A percentile compares a stretch with the other conserved stretches of the same genome.
Evolutionary conservation across 2,113 vertebrate species (phyloP).

Genomic region (Petroica traversi): DNA sequence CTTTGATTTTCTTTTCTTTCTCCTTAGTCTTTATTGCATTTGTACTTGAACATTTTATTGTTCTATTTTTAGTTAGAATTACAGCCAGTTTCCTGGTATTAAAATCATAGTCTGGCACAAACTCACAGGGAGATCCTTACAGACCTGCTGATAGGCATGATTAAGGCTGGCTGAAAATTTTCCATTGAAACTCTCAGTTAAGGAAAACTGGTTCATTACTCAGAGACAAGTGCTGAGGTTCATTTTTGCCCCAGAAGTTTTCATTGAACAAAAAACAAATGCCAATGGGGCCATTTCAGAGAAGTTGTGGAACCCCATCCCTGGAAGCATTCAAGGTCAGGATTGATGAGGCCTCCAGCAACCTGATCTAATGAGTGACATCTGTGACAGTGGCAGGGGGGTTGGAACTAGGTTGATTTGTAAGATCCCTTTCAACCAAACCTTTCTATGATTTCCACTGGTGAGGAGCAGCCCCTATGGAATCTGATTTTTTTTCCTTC

Average conservation of each 20-base stretch:
- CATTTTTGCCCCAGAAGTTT: not conserved
- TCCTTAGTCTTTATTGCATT: not conserved
- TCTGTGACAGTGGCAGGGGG: too few species aligned
- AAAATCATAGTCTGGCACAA: constrained; percentile 19
- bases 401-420: not conserved
- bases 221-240: not conserved
- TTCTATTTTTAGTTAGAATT: constrained; percentile 50
- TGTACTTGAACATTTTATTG: constrained; percentile 18
- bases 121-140: constrained; percentile 1
- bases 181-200: constrained; percentile 25
- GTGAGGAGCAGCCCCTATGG: not conserved
- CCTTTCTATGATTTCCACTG: not conserved
- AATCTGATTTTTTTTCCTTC: not conserved
- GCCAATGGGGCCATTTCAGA: not conserved
- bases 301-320: not conserved
- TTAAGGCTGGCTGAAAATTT: constrained; percentile 44
- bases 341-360: not conserved
- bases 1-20: not conserved
- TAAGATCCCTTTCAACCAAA: not conserved
- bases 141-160: constrained; percentile 44
- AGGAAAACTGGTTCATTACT: constrained; percentile 15
- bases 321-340: accelerated
- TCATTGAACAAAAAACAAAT: not conserved
- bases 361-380: not conserved
- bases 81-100: constrained; percentile 41